Conservation (phyloP, 2,113 vertebrate species). For the Procavia capensis region DNA sequence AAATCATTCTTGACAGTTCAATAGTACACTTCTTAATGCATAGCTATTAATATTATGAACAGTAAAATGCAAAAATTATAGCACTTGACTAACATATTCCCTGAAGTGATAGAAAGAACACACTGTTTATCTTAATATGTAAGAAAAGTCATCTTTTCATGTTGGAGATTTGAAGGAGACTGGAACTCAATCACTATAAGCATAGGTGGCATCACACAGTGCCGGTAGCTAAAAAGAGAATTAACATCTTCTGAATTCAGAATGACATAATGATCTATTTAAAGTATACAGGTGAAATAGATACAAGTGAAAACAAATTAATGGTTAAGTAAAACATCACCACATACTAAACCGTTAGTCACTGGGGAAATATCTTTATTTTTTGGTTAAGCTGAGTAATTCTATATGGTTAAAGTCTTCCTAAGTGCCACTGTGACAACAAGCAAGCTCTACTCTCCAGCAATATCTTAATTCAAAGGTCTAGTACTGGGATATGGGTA, state of each 20-base stretch:
- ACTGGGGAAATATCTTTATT: fast-evolving
- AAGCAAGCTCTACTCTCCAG: neutral
- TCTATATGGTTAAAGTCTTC: neutral
- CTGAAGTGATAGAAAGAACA: conserved; percentile 54
- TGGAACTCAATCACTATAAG: conserved; percentile 72
- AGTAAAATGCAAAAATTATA: conserved; percentile 78
- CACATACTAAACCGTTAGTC: neutral
- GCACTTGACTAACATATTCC: conserved; percentile 76
- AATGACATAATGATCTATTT: conserved; percentile 21
- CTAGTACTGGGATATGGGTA: neutral
- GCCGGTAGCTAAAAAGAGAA: conserved; percentile 60
- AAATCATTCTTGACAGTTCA: conserved; percentile 88
- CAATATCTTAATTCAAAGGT: neutral
- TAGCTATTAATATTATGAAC: conserved; percentile 88
- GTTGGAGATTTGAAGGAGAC: conserved; percentile 72
- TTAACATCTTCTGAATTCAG: neutral
- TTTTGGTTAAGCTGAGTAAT: neutral
- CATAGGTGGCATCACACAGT: neutral
- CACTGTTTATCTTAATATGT: conserved; percentile 81
- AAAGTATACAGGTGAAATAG: neutral
- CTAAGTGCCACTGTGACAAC: neutral
- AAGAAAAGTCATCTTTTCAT: conserved; percentile 77
- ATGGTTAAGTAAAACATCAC: neutral
- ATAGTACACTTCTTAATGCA: conserved; percentile 84
- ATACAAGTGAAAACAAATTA: neutral